phyloP scores from a whole-genome alignment of 2,113 vertebrate species.

The Geothlypis trichas region DNA sequence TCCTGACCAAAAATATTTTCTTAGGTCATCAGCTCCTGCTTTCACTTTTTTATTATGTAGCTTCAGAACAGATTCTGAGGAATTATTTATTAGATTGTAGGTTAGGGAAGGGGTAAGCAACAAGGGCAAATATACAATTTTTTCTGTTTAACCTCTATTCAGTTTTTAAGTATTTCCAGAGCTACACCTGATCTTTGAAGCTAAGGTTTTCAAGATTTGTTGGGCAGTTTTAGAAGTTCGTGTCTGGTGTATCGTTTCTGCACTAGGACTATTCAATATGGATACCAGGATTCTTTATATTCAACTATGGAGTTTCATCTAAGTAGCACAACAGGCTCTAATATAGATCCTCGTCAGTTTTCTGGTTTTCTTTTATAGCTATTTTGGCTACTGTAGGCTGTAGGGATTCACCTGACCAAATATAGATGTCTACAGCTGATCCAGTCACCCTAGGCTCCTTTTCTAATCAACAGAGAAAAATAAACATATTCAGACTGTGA shows the following conservation, averaged over 20 bases:
- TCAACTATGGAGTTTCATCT: not conserved
- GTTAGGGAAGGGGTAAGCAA: not conserved
- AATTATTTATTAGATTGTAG: not conserved
- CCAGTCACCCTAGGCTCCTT: not conserved
- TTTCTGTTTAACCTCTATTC: not conserved
- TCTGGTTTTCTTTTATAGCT: slow-evolving; percentile 5
- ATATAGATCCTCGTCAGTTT: not conserved
- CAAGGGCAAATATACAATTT: not conserved
- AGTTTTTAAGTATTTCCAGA: not conserved
- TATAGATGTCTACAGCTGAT: slow-evolving; percentile 47
- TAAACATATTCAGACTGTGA: not conserved
- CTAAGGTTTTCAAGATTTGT: not conserved
- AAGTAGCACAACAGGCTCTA: not conserved
- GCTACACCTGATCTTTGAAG: not conserved
- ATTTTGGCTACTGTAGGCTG: not conserved
- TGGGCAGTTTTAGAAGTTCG: not conserved
- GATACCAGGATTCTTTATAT: not conserved
- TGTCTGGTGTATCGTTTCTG: not conserved
- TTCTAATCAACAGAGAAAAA: slow-evolving; percentile 47
- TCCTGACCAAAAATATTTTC: slow-evolving; percentile 20
- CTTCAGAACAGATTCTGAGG: not conserved
- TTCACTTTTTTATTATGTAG: not conserved
- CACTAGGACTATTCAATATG: not conserved
- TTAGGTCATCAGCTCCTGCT: slow-evolving; percentile 12
- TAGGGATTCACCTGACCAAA: slow-evolving; percentile 54